Conservation (phyloP, 1,140 invertebrate genomes). For the Ceratina calcarata region DNA sequence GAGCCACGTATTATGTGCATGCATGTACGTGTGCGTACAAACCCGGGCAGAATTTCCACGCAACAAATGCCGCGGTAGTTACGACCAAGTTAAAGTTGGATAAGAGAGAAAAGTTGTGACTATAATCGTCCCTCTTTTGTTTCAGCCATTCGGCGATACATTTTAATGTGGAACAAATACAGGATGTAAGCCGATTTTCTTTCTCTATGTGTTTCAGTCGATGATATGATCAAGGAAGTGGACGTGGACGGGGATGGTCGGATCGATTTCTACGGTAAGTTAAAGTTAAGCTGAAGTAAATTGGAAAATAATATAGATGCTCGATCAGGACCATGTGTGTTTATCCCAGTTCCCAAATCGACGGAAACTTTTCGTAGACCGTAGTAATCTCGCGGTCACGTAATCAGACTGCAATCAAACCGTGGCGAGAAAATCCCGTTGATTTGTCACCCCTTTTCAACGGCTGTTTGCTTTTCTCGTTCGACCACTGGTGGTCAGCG, state of each 20-base stretch:
- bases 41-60: background rate
- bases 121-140: too few species aligned
- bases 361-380: background rate
- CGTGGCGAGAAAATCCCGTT: too few species aligned
- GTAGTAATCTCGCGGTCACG: too few species aligned
- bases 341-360: too few species aligned
- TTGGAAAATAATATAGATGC: constrained; percentile 2
- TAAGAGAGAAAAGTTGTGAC: too few species aligned
- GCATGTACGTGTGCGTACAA: background rate
- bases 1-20: background rate
- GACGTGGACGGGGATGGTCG: constrained; percentile 94
- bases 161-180: background rate
- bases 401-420: too few species aligned
- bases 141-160: background rate
- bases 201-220: constrained; percentile 84
- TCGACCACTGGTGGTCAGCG: too few species aligned
- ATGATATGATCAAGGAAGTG: constrained; percentile 96
- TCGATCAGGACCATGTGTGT: background rate
- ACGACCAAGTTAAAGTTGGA: too few species aligned
- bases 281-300: background rate
- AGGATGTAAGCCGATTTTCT: background rate
- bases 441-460: too few species aligned
- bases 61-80: too few species aligned
- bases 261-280: constrained; percentile 92
- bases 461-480: too few species aligned